Conservation (phyloP, 1,140 invertebrate genomes). For the Orchesella cincta region DNA sequence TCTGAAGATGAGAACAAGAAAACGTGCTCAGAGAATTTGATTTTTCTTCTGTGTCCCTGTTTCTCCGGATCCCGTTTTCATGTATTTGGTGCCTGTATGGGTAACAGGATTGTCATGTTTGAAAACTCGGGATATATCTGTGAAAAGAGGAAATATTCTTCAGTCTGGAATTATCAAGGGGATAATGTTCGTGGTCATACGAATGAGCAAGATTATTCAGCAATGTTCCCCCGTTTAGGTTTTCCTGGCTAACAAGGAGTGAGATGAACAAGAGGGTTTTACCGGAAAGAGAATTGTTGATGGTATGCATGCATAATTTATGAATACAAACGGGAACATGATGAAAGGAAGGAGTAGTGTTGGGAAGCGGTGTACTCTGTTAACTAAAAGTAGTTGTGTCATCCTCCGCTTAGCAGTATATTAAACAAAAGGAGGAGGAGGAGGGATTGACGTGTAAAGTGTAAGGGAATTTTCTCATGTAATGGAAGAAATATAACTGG, state of each 20-base stretch:
- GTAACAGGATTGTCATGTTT: background rate
- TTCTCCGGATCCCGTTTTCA: background rate
- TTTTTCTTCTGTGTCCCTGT: background rate
- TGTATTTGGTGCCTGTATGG: background rate
- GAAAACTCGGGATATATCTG: background rate
- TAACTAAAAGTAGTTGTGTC: too few relatives aligned
- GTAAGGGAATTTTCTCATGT: too few relatives aligned
- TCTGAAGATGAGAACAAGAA: conserved; percentile 10
- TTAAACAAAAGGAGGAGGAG: too few relatives aligned
- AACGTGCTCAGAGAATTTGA: conserved; percentile 14
- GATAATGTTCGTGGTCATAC: conserved; percentile 18
- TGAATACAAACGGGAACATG: conserved; percentile 37
- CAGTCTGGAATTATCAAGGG: background rate
- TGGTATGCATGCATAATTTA: conserved; percentile 44
- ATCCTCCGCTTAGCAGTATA: too few relatives aligned
- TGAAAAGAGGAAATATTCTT: background rate
- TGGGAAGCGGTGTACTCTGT: too few relatives aligned
- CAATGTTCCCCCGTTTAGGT: background rate
- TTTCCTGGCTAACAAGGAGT: background rate
- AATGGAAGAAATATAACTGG: too few relatives aligned
- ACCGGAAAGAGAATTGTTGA: conserved; percentile 7
- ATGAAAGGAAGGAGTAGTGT: conserved; percentile 3
- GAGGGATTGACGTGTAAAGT: too few relatives aligned
- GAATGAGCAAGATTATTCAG: conserved; percentile 22
- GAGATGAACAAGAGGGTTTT: background rate